Evolutionary conservation across 1,140 invertebrate species (phyloP).

Genomic region (Drosophila nasuta): DNA sequence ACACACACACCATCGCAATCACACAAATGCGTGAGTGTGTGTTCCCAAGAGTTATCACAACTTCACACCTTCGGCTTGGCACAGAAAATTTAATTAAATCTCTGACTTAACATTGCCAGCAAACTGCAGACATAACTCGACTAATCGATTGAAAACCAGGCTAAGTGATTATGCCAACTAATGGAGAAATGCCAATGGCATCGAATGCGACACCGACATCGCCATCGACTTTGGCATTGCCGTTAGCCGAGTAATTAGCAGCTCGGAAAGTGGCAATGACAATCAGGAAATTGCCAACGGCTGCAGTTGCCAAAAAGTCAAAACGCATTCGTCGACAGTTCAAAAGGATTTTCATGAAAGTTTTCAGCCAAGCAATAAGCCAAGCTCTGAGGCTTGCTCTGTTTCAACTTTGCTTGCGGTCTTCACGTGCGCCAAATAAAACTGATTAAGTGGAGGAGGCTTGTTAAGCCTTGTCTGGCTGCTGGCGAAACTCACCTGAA

Average conservation of each 20-base stretch:
- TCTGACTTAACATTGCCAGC: conserved; percentile 12
- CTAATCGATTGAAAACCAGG: neutral
- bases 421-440: conserved; percentile 56
- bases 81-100: conserved; percentile 30
- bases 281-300: conserved; percentile 38
- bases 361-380: conserved; percentile 1
- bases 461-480: conserved; percentile 29
- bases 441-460: conserved; percentile 72
- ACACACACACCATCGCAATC: conserved; percentile 17
- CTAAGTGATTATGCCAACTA: neutral
- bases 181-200: neutral
- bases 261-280: conserved; percentile 30
- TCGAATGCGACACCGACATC: too few relatives aligned
- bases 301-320: conserved; percentile 30
- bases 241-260: conserved; percentile 11
- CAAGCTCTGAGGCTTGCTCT: neutral
- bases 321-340: neutral
- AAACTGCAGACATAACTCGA: neutral
- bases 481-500: conserved; percentile 64
- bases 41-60: neutral
- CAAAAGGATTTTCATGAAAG: neutral
- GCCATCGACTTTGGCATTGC: conserved; percentile 5
- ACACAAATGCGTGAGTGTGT: conserved; percentile 1
- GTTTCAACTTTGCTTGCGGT: neutral
- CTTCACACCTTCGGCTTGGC: neutral